Conservation (phyloP, 2,797 vertebrate species). For the Pseudotriccus pelzelni region DNA sequence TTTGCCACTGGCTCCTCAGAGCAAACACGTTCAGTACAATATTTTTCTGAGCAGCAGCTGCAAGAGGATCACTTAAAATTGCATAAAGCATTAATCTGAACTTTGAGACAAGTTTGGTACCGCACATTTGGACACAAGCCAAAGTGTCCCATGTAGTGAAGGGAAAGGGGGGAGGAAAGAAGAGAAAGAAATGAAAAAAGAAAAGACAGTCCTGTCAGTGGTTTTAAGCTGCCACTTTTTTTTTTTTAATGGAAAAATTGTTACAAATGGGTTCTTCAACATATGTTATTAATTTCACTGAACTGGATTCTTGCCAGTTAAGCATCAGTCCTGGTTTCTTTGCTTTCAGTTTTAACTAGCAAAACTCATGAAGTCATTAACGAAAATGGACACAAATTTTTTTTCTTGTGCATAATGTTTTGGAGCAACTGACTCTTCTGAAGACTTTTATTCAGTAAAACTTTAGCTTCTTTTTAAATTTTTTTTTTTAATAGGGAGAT, state of each 20-base stretch:
- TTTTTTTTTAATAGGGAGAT: constrained; percentile 48
- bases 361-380: constrained; percentile 81
- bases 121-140: constrained; percentile 29
- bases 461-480: neutral
- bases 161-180: neutral
- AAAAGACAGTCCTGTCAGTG: constrained; percentile 76
- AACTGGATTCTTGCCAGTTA: constrained; percentile 77
- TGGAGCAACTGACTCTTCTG: constrained; percentile 66
- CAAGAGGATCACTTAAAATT: constrained; percentile 43
- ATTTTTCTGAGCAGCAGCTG: constrained; percentile 40
- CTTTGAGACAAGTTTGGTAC: constrained; percentile 60
- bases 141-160: constrained; percentile 39
- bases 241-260: constrained; percentile 77
- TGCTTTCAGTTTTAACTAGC: constrained; percentile 81
- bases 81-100: constrained; percentile 63
- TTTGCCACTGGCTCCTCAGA: neutral
- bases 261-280: constrained; percentile 82
- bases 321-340: constrained; percentile 78
- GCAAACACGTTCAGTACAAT: neutral
- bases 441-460: constrained; percentile 65
- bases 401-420: constrained; percentile 60
- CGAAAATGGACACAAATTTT: constrained; percentile 74
- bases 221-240: constrained; percentile 75
- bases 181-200: constrained; percentile 55
- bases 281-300: constrained; percentile 84